Evolutionary conservation across 1,140 invertebrate genomes (phyloP), one percentile per base, ranked within the genome.

Genomic region (Zaprionus vittiger): DNA sequence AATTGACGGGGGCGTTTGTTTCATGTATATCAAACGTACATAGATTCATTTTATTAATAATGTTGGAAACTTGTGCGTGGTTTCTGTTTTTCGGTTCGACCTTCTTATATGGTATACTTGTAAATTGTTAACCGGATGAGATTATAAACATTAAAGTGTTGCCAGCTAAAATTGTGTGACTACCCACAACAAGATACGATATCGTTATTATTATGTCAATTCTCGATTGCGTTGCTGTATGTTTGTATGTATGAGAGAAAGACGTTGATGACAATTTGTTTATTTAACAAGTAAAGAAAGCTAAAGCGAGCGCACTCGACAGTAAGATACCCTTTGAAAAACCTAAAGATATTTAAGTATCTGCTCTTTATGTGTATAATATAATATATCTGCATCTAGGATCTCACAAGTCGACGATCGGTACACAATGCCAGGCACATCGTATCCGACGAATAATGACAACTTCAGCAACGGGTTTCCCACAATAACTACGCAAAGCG

Each of bases 391-490:
- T 15, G 41, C n/a, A 75, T 68, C n/a, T 67, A 90, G 85, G 81
- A 79, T 74, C 63, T 76, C 68, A 49, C n/a, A 17, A 17, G 15
- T 44, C 41, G 14, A 4, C 22, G 52, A 22, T 14, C 14, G 26
- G 17, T 6, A 47, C 17, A 80, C 26, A 31, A 91, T 91, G 89
- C 83, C 89, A 20, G 89, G 89, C 81, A 89, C 83, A 65, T 91
- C 87, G 60, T 91, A 79, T 76, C 87, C 83, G 55, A 77, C 69
- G 55, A 91, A 91, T 69, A 91, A 91, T 52, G 90, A 91, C 52
- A 91, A 91, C 62, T 85, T 82, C 62, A 87, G 83, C 68, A 70
- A 77, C 76, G 89, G 89, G 0, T 91, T 89, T 54, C 83, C 89
- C 24, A 82, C 77, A 77, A 77, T 79, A 66, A 90, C 59, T 57